Conservation (phyloP, 2,888 invertebrate genomes). For the Achlya flavicornis region DNA sequence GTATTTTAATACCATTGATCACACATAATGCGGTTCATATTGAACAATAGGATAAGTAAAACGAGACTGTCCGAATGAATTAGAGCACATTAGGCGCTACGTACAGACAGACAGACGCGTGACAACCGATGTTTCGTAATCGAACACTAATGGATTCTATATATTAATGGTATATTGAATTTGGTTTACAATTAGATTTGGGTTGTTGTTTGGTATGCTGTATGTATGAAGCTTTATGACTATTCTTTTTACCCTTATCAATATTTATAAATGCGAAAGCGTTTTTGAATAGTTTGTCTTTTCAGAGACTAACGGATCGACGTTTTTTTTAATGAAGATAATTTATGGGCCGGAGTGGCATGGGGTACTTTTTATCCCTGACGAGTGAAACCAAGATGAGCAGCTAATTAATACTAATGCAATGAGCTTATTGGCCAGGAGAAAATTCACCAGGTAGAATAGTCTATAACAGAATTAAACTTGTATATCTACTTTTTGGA, state of each 20-base stretch:
- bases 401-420: too few relatives aligned
- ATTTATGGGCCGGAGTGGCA: too few relatives aligned
- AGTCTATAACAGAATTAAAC: too few relatives aligned
- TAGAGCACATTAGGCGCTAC: not conserved
- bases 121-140: slow-evolving; percentile 5
- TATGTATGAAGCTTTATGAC: not conserved
- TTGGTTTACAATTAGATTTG: not conserved
- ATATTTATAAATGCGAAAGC: too few relatives aligned
- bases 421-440: too few relatives aligned
- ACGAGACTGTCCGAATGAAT: not conserved
- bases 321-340: too few relatives aligned
- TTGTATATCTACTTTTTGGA: too few relatives aligned
- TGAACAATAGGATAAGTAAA: not conserved
- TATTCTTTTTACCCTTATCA: not conserved
- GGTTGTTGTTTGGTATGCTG: not conserved
- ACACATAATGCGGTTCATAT: not conserved
- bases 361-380: too few relatives aligned
- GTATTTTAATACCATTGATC: not conserved
- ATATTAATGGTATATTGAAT: not conserved
- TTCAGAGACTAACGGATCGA: too few relatives aligned
- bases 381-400: too few relatives aligned
- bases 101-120: not conserved
- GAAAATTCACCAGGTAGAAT: too few relatives aligned
- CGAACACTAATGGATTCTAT: slow-evolving; percentile 6
- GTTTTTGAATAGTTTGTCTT: too few relatives aligned